Base-by-base conservation (phyloP, 2,888 invertebrate species). In the Azorinus chamasolen region DNA sequence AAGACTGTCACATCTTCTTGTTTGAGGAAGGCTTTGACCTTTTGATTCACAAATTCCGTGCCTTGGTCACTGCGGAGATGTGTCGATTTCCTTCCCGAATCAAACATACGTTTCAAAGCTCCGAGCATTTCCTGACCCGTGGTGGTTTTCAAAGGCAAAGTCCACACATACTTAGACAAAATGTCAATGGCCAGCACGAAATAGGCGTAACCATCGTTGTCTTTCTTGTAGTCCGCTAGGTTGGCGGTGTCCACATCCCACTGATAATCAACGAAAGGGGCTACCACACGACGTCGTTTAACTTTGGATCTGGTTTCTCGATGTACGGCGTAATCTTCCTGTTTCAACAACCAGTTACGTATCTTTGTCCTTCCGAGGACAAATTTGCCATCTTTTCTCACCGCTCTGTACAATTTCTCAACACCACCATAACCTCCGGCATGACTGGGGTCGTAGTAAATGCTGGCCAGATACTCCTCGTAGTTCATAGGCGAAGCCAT, bases 401-500 rank as follows among this genome's bases (percentile, higher is more conserved):
- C 69, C 12, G 65, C 65, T 66, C 71, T 53, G 58, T 79, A 83
- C 25, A 83, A 48, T 69, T 83, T 83, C 12, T 81, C 69, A 3
- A 65, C 57, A 0, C 80, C 83, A 1, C 66, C 62, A 54, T 63
- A 80, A 6, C 72, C 58, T 5, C 68, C 80, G 0, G 75, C 65
- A 10, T 73, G 75, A n/a, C 53, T 18, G 1, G 80, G 78, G 45
- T 81, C 63, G 61, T 83, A 79, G 55, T 83, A 83, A 10, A 81
- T 81, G 43, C 50, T 69, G 8, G 39, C 27, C 10, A 71, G 39
- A 32, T 76, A 78, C 18, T 70, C 57, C 25, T 70, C 64, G 46
- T 70, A 58, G 3, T 62, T 66, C 53, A 72, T 14, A 68, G 69
- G 12, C 57, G 25, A 12, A 72, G 64, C 77, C 68, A 77, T 69